Evolutionary conservation across 2,797 vertebrate genomes (phyloP).

Genomic region (Enteromius trimaculatus): DNA sequence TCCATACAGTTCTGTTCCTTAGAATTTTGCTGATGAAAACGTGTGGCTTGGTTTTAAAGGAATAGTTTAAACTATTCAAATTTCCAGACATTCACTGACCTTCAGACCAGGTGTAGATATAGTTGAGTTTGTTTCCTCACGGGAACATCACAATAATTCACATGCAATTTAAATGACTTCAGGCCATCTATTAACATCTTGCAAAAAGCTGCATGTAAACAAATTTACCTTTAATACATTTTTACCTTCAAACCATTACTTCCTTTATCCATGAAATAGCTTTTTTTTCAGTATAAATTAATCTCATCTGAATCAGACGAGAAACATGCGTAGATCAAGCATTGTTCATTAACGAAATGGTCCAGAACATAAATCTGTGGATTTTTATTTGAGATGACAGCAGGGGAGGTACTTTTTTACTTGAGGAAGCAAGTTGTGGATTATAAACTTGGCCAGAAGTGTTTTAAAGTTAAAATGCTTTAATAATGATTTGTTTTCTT

Average conservation of each 20-base stretch:
- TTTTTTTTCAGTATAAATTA: neutral
- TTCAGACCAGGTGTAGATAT: neutral
- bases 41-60: neutral
- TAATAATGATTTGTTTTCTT: neutral
- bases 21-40: neutral
- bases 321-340: neutral
- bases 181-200: neutral
- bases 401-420: neutral
- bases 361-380: too few species aligned
- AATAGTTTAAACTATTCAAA: neutral
- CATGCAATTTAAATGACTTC: neutral
- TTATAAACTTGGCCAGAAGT: neutral
- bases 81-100: neutral
- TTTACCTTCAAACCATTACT: neutral
- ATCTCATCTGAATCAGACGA: neutral
- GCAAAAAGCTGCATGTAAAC: neutral
- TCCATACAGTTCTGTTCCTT: neutral
- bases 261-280: neutral
- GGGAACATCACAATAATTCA: constrained; percentile 3
- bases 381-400: neutral
- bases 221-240: neutral
- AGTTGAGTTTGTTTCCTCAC: neutral
- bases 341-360: too few species aligned
- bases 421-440: neutral
- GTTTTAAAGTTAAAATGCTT: neutral